phyloP scores from a whole-genome alignment of 2,113 vertebrate genomes.

The Upupa epops region DNA sequence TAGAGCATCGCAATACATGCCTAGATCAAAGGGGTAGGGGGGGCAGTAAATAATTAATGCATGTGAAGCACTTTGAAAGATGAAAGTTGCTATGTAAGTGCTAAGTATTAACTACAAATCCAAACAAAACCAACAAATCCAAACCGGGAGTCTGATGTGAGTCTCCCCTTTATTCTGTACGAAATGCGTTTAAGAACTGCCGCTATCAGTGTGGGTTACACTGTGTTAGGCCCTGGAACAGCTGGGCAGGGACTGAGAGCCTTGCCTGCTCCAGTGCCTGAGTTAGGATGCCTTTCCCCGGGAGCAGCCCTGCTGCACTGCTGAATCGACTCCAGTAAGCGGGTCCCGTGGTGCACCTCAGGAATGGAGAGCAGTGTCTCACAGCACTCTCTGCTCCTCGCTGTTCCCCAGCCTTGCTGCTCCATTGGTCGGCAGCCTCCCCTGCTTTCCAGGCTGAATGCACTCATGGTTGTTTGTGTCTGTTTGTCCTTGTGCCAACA shows the following conservation, averaged over 20 bases:
- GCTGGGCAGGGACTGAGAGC: neutral
- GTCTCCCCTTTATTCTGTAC: neutral
- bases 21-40: slow-evolving; percentile 49
- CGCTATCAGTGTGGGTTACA: neutral
- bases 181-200: neutral
- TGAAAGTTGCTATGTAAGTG: slow-evolving; percentile 63
- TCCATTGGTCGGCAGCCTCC: neutral
- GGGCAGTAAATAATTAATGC: slow-evolving; percentile 60
- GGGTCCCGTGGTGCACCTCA: neutral
- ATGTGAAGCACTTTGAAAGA: slow-evolving; percentile 66
- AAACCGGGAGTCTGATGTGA: neutral
- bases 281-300: neutral
- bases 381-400: neutral
- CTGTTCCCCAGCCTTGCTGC: neutral
- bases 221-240: neutral
- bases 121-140: neutral
- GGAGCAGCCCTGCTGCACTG: too few relatives aligned
- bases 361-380: neutral
- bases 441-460: slow-evolving; percentile 7
- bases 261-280: neutral
- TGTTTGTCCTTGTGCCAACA: too few relatives aligned
- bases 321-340: neutral
- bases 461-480: slow-evolving; percentile 41
- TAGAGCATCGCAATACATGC: slow-evolving; percentile 19
- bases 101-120: slow-evolving; percentile 54